Evolutionary conservation across 2,888 invertebrate genomes (phyloP).

Genomic region (Chaetogeoica ovagalla): DNA sequence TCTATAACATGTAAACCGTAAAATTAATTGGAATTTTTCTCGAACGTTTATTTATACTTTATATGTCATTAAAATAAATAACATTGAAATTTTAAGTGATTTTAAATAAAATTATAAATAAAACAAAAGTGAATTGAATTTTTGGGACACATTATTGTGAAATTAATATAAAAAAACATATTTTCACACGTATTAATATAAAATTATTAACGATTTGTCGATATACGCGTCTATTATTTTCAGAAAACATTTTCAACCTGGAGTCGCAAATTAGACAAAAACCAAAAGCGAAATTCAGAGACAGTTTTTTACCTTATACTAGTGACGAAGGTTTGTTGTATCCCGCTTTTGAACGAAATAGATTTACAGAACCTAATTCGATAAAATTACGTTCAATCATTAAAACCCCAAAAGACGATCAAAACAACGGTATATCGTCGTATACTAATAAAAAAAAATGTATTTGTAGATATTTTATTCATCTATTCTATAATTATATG

Average conservation of each 20-base stretch:
- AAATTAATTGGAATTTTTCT: too few species aligned
- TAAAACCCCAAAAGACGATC: conserved; percentile 6
- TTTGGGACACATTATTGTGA: too few species aligned
- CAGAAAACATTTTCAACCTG: conserved; percentile 54
- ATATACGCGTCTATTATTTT: neutral
- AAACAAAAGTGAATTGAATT: too few species aligned
- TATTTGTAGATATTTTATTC: neutral
- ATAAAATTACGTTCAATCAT: conserved; percentile 32
- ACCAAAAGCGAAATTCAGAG: conserved; percentile 58
- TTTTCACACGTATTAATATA: too few species aligned
- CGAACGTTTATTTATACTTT: too few species aligned
- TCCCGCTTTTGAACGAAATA: conserved; percentile 32
- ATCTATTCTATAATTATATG: neutral
- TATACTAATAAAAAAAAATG: neutral
- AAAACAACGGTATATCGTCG: neutral
- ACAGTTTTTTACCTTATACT: conserved; percentile 57
- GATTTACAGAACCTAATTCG: conserved; percentile 28
- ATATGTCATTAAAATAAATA: too few species aligned
- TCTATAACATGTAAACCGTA: too few species aligned
- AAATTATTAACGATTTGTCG: too few species aligned
- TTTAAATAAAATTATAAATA: too few species aligned
- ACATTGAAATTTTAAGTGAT: too few species aligned
- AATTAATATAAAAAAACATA: too few species aligned
- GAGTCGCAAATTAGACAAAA: conserved; percentile 56
- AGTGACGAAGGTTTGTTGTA: conserved; percentile 50